Evolutionary conservation across 1,140 invertebrate species (phyloP).

Genomic region (Laupala kohalensis): DNA sequence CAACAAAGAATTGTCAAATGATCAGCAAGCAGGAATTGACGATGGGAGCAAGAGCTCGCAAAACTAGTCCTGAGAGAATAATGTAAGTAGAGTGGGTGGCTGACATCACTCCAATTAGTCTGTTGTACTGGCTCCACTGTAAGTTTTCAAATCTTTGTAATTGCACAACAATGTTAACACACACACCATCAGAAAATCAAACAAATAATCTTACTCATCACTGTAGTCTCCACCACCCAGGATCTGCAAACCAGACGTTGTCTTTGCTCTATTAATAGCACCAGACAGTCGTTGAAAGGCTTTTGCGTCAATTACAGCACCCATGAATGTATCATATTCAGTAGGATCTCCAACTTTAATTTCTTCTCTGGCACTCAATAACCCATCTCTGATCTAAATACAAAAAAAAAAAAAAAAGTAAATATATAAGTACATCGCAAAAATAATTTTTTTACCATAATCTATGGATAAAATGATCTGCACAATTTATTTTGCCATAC

Average conservation of each 20-base stretch:
- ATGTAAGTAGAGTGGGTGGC: too few species aligned
- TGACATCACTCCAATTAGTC: too few species aligned
- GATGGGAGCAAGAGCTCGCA: too few species aligned
- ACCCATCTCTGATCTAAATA: constrained; percentile 52
- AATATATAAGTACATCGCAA: too few species aligned
- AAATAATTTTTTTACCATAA: background rate
- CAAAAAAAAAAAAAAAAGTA: constrained; percentile 5
- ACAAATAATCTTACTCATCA: constrained; percentile 53
- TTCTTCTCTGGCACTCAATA: constrained; percentile 47
- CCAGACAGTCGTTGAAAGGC: constrained; percentile 80
- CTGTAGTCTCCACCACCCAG: constrained; percentile 82
- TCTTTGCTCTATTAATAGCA: constrained; percentile 85
- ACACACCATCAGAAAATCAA: too few species aligned
- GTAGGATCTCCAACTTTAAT: constrained; percentile 78
- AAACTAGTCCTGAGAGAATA: too few species aligned
- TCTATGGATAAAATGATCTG: background rate
- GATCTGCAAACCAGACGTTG: constrained; percentile 61
- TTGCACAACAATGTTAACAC: too few species aligned
- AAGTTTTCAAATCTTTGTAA: too few species aligned
- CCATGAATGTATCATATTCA: constrained; percentile 73
- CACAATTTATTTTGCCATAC: background rate
- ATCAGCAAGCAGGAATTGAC: too few species aligned
- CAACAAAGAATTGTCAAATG: too few species aligned
- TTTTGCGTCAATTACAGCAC: constrained; percentile 91
- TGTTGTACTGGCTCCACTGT: too few species aligned